Percentiles rank a stretch among this genome's conserved stretches.
Evolutionary conservation across 2,797 vertebrate genomes (phyloP).

Genomic region (Sciurus vulgaris): DNA sequence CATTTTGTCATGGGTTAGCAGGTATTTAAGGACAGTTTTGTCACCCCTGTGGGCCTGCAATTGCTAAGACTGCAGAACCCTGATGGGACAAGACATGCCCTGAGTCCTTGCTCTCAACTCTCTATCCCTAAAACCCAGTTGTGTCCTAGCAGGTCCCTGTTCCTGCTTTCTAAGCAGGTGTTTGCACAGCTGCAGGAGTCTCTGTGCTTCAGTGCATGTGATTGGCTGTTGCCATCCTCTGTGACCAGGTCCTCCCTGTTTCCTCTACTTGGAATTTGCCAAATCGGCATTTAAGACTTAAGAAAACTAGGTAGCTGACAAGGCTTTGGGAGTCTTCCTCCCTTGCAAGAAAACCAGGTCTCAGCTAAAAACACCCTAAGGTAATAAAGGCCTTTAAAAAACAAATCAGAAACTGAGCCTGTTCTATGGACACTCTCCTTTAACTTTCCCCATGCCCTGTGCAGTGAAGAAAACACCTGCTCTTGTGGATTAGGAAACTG

Average conservation of each 20-base stretch:
- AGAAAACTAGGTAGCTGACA: constrained; percentile 64
- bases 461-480: too few relatives aligned
- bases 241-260: neutral
- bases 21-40: neutral
- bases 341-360: too few relatives aligned
- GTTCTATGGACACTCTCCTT: too few relatives aligned
- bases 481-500: too few relatives aligned
- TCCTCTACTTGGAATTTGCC: neutral
- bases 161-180: neutral
- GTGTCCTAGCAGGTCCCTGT: too few relatives aligned
- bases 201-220: neutral
- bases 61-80: neutral
- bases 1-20: neutral
- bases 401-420: too few relatives aligned
- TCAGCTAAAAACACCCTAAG: too few relatives aligned
- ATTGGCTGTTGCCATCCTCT: neutral
- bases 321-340: neutral
- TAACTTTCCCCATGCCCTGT: too few relatives aligned
- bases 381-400: too few relatives aligned
- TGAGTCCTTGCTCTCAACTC: neutral
- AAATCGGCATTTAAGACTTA: constrained; percentile 64
- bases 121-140: too few relatives aligned
- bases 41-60: neutral
- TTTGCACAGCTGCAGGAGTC: neutral
- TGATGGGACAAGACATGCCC: neutral